Percentiles rank a stretch among this genome's conserved stretches.
Conservation (phyloP, 1,140 invertebrate genomes). For the Hyles vespertilio region DNA sequence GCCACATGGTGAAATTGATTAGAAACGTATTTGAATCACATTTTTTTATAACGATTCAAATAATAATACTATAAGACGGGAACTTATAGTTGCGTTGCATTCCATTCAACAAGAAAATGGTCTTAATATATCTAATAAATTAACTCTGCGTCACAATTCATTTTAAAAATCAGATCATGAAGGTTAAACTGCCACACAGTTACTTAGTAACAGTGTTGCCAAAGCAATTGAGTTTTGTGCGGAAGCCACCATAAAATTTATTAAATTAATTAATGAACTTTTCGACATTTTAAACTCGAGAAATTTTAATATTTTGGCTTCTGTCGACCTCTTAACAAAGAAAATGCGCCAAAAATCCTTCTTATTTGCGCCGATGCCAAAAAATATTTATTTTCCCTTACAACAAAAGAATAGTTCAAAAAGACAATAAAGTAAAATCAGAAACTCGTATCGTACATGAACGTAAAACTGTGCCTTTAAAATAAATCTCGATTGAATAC, state of each 20-base stretch:
- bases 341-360: no score
- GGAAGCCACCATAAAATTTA: background rate
- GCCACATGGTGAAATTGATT: conserved; percentile 24
- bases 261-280: background rate
- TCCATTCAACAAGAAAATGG: conserved; percentile 1
- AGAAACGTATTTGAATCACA: conserved; percentile 16
- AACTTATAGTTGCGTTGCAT: background rate
- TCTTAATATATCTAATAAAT: conserved; percentile 9
- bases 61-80: conserved; percentile 7
- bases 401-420: no score
- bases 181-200: background rate
- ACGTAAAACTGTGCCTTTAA: no score
- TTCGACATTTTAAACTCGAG: no score
- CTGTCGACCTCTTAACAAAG: no score
- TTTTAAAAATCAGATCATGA: conserved; percentile 3
- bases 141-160: background rate
- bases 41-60: background rate
- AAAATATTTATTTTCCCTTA: no score
- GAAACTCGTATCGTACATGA: no score
- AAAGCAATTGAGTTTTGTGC: background rate
- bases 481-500: background rate
- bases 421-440: no score
- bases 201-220: no score
- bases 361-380: no score
- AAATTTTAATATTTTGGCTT: no score